Base-by-base conservation (phyloP, 2,113 vertebrate species). In the Zosterops pallidus region DNA sequence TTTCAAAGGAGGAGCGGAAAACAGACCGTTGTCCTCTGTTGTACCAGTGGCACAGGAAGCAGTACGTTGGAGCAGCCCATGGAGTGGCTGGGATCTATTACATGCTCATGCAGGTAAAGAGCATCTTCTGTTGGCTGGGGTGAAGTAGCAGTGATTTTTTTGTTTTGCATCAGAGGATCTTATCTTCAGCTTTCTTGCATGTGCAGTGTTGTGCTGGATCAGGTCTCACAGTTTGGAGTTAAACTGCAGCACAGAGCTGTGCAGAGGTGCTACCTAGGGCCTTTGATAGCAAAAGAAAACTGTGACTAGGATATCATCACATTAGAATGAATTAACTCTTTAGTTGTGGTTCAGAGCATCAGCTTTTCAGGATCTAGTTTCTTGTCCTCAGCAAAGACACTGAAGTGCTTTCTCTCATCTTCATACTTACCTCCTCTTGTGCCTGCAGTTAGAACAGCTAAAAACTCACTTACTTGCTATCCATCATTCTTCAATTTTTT, bases 41-140 rank as follows among this genome's bases (percentile, higher is more conserved):
- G 20, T 99, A 99, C 39, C 99, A 99, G 87, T 99, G 99, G 99
- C 99, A 99, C 92, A 98, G 98, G 95, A 99, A 99, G 95, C 99
- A 99, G 57, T 99, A 99, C 4, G 97, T 99, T 2, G 99, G 99
- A 8, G 99, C 99, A 0, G 99, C 99, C 14, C 99, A 99, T 3
- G 99, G 99, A 28, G 92, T 99, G 96, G 98, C 99, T 7, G 99
- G 99, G 9, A 99, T 99, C 94, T 99, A 98, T 86, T 99, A 97
- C 97, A 98, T 98, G 97, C 97, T 99, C 46, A 98, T 99, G 99
- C 99, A 99, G 99, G 99, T 85, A 65, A 65, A 74, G 56, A 49
- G 8, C 6, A 2, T 44, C 44, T 86, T 69, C 64, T 64, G 6
- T 15, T 47, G 46, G 12, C 9, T 53, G 37, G 10, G 42, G 2